Base-by-base conservation (phyloP, 2,888 invertebrate species). In the Hypomecis atomaria region DNA sequence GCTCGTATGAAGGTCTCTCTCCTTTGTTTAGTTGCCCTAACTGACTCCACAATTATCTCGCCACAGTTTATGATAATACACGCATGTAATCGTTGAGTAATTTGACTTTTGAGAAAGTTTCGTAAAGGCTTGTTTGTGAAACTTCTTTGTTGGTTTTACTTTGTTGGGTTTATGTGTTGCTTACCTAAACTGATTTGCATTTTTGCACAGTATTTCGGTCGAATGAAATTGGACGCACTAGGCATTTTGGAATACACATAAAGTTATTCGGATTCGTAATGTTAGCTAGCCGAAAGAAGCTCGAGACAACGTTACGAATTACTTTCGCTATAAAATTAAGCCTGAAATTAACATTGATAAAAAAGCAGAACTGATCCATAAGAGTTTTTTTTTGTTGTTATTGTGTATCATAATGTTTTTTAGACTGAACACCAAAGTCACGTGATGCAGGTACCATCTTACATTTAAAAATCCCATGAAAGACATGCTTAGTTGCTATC, bases 1-100 rank as follows among this genome's bases (percentile, higher is more conserved):
- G 77, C 67, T 80, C 81, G 79, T 76, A 78, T 81, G 81, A 84
- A 85, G 84, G 83, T 83, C 81, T 80, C 82, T 79, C 78, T 81
- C 81, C 83, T 89, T 88, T 90, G 87, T 88, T 87, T 81, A 73
- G 77, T 71, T 67, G 82, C 86, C 86, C 83, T 85, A 84, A 85
- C 86, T 83, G 86, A 85, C 84, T 82, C 80, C 70, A 73, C 76
- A 75, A 75, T 78, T 81, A 83, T 84, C 81, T 82, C 77, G 74
- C 78, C 75, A 77, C 79, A 78, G 73, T 76, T 76, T 76, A 78
- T 78, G 78, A 78, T 79, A 79, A 86, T 85, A 84, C 85, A 81
- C 75, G 73, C 76, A 74, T 78, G 79, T 82, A 83, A 83, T 85
- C 82, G 83, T 84, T 82, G 84, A 83, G 78, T 79, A 81, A 82